Conservation (phyloP, 2,888 invertebrate genomes). For the Eugnorisma glareosa region DNA sequence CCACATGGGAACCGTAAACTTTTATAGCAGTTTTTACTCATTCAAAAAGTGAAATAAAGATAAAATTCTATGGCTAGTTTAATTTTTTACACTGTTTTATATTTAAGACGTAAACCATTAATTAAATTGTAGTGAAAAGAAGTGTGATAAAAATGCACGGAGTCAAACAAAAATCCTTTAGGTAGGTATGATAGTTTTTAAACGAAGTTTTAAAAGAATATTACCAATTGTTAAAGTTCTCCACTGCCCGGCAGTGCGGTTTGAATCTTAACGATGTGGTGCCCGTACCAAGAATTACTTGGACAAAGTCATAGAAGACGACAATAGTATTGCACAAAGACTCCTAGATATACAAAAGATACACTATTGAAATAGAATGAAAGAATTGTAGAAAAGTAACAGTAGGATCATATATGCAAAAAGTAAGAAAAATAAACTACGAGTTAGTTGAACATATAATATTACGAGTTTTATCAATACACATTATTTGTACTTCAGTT, state of each 20-base stretch:
- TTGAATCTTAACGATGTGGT: constrained; percentile 10
- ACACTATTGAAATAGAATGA: neutral
- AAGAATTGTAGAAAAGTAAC: neutral
- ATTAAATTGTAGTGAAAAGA: neutral
- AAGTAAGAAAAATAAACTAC: neutral
- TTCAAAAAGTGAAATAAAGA: neutral
- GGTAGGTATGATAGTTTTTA: neutral
- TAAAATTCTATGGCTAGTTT: neutral
- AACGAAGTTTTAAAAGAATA: constrained; percentile 10
- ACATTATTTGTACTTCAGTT: neutral
- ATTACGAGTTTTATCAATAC: neutral
- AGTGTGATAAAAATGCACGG: too few relatives aligned
- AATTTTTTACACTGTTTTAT: neutral
- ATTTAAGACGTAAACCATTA: neutral
- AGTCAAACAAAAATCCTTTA: neutral
- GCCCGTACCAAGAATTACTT: constrained; percentile 6
- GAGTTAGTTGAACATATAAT: neutral
- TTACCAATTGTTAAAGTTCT: constrained; percentile 3
- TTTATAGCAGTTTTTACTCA: constrained; percentile 11
- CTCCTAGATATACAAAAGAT: neutral
- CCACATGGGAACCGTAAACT: constrained; percentile 9
- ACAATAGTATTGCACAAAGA: neutral
- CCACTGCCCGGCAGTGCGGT: neutral
- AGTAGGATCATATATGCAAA: neutral
- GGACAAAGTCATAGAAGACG: neutral